These are phyloP conservation scores for Sternarchorhynchus goeldii DNA, from an alignment of 2,797 vertebrate genomes.

Conservation along the genomic window DNA sequence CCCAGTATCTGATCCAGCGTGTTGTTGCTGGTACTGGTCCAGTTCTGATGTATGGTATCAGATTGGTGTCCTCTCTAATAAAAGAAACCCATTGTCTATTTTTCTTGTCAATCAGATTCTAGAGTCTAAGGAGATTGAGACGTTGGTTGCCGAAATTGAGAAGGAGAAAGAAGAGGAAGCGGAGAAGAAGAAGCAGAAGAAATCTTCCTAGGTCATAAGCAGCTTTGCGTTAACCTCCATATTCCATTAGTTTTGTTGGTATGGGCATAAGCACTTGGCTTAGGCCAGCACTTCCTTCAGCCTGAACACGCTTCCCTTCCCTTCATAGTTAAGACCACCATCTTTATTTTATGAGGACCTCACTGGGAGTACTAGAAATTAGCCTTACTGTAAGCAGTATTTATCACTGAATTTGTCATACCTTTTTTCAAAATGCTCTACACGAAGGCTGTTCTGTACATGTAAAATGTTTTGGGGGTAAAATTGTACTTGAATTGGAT, in stretches of 20 bases:
- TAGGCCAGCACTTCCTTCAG: slow-evolving; percentile 18
- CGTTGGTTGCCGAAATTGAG: slow-evolving; percentile 80
- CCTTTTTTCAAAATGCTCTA: not conserved
- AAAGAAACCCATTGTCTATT: slow-evolving; percentile 19
- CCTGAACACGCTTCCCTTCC: not conserved
- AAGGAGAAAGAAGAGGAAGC: slow-evolving; percentile 85
- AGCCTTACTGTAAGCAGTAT: slow-evolving; percentile 1
- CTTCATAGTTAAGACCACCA: slow-evolving; percentile 22
- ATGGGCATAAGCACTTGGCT: slow-evolving; percentile 50
- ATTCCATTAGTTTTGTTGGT: slow-evolving; percentile 40
- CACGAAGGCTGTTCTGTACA: not conserved
- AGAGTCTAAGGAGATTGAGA: slow-evolving; percentile 85
- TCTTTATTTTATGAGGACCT: slow-evolving; percentile 19
- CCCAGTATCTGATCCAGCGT: no score
- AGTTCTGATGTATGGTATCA: no score
- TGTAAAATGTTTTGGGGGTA: slow-evolving; percentile 12
- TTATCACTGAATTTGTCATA: not conserved
- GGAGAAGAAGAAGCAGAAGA: slow-evolving; percentile 86
- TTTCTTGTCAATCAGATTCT: slow-evolving; percentile 72
- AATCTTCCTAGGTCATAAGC: slow-evolving; percentile 67
- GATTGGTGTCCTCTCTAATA: not conserved
- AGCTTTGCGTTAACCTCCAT: not conserved
- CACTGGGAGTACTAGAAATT: slow-evolving; percentile 13
- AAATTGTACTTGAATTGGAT: not conserved
- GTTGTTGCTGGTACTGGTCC: no score